Conservation (phyloP, 2,888 invertebrate genomes). For the Drosophila koepferae region DNA sequence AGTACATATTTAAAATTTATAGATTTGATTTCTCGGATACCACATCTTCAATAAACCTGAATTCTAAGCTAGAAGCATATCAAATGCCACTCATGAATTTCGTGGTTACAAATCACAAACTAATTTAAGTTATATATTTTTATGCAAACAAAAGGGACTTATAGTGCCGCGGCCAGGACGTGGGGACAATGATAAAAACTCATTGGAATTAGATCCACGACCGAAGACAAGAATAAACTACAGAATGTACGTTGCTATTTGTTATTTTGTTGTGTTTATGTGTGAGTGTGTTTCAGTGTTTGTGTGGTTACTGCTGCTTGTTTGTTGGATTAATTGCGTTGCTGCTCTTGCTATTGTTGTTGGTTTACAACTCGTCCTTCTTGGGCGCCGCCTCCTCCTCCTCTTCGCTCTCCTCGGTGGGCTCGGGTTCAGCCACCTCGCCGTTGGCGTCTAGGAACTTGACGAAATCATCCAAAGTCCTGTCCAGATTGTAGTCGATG, state of each 20-base stretch:
- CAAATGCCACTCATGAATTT: slow-evolving; percentile 37
- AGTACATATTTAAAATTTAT: slow-evolving; percentile 72
- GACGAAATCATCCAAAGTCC: slow-evolving; percentile 95
- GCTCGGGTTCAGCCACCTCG: slow-evolving; percentile 88
- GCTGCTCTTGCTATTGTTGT: slow-evolving; percentile 34
- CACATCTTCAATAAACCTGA: slow-evolving; percentile 71
- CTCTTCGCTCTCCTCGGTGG: slow-evolving; percentile 76
- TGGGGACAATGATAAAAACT: slow-evolving; percentile 67
- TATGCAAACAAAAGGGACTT: slow-evolving; percentile 44
- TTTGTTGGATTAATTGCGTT: slow-evolving; percentile 49
- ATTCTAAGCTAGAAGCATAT: slow-evolving; percentile 46
- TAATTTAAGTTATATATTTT: slow-evolving; percentile 38
- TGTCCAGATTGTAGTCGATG: slow-evolving; percentile 97
- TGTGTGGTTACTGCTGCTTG: slow-evolving; percentile 52
- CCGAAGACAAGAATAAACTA: slow-evolving; percentile 70
- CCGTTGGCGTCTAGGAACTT: slow-evolving; percentile 98
- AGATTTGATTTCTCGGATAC: slow-evolving; percentile 53
- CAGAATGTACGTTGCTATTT: slow-evolving; percentile 79
- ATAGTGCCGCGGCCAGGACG: slow-evolving; percentile 44
- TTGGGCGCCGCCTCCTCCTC: slow-evolving; percentile 83
- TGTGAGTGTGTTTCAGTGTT: slow-evolving; percentile 22
- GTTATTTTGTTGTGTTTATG: slow-evolving; percentile 39
- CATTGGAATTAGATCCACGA: slow-evolving; percentile 54
- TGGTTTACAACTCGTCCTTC: slow-evolving; percentile 85
- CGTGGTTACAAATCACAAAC: slow-evolving; percentile 44